Evolutionary conservation across 2,888 invertebrate genomes (phyloP), one percentile per base, ranked within the genome.

Genomic region (Brenthis daphne): DNA sequence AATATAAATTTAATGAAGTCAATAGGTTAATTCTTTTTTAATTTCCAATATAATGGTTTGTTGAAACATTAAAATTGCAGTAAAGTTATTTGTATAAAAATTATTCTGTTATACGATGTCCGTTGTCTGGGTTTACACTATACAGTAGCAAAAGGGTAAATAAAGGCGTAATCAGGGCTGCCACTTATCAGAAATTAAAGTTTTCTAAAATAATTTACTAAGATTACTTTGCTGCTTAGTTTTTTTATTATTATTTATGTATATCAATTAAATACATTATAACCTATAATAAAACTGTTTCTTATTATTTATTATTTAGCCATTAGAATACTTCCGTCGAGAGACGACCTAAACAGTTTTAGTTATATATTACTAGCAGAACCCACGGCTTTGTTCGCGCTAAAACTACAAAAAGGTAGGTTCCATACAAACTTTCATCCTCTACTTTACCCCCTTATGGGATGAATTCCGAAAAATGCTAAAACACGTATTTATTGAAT

Each of bases 71-170:
- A 37, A n/a, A 20, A 37, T 29, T 1, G 5, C 33, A 51, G 20
- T 56, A 13, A 51, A 56, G 33, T 67, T 43, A 43, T 8, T 54
- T 43, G 56, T 43, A 63, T 63, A 61, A 63, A 67, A 57, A 56
- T 57, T 63, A 60, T 66, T 57, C 43, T 43, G 50, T 43, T 67
- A 63, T 63, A 56, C 48, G 37, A 67, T 51, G 56, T 67, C 63
- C 57, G 67, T 61, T 67, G 67, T 61, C 67, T 63, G 37, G 20
- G 53, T 53, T 37, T 67, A 63, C 61, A 61, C 50, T 61, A 63
- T 67, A 57, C 63, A 63, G 61, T 63, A 63, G 37, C 43, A 51
- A 54, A 56, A 63, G 54, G 20, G 53, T 53, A 54, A 14, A 56
- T 57, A 11, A 43, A 67, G 61, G n/a, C 43, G 51, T 37, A 20